A percentile compares a stretch with the other conserved stretches of the same genome.
These are phyloP conservation scores for Wasmannia auropunctata DNA, from an alignment of 1,140 invertebrate species.

Conservation along the genomic window DNA sequence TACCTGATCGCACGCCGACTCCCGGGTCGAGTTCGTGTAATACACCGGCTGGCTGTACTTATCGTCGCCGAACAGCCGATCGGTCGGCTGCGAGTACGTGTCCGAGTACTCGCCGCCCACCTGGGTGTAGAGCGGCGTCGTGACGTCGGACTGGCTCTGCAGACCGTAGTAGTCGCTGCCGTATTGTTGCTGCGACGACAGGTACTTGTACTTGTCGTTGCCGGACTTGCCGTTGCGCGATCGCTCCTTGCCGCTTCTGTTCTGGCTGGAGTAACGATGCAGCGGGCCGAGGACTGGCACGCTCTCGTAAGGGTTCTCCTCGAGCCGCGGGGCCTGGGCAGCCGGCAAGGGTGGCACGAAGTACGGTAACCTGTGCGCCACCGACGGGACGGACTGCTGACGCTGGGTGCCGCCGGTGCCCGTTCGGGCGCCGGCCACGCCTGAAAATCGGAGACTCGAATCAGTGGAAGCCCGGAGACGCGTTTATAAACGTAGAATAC, in stretches of 20 bases:
- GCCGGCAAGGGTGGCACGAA: slow-evolving; percentile 84
- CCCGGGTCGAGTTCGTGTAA: slow-evolving; percentile 65
- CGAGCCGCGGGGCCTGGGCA: slow-evolving; percentile 73
- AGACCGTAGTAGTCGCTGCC: slow-evolving; percentile 76
- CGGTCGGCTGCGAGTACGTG: slow-evolving; percentile 72
- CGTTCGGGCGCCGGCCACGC: slow-evolving; percentile 79
- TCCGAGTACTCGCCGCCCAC: slow-evolving; percentile 69
- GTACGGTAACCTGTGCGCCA: slow-evolving; percentile 85
- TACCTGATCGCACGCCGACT: slow-evolving; percentile 59
- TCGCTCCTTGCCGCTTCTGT: slow-evolving; percentile 73
- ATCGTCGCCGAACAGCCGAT: slow-evolving; percentile 78
- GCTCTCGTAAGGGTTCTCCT: slow-evolving; percentile 86
- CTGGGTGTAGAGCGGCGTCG: slow-evolving; percentile 73
- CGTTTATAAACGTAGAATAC: not conserved
- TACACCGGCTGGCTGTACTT: slow-evolving; percentile 78
- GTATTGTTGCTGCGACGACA: slow-evolving; percentile 38
- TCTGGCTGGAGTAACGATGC: slow-evolving; percentile 79
- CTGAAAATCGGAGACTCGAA: slow-evolving; percentile 64
- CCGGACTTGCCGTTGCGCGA: slow-evolving; percentile 47
- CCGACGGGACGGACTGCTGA: slow-evolving; percentile 81
- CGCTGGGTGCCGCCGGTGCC: slow-evolving; percentile 75
- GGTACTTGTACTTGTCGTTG: slow-evolving; percentile 74
- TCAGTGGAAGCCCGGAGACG: not conserved
- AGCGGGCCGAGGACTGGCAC: slow-evolving; percentile 86
- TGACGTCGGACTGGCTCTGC: slow-evolving; percentile 71